Conservation (phyloP, 2,797 vertebrate genomes). For the Crenuchus spilurus region DNA sequence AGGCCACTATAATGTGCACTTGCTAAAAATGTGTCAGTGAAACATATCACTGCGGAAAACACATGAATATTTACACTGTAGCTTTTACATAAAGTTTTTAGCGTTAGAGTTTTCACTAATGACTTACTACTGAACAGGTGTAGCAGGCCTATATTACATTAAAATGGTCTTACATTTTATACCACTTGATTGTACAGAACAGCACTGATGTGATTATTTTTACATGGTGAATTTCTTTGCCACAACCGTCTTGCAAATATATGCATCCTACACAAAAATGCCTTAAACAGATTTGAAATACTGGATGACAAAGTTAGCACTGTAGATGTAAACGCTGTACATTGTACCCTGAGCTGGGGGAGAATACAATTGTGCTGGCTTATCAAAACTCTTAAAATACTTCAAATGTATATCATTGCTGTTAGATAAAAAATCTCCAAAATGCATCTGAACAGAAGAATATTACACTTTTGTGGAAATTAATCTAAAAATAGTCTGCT, state of each 20-base stretch:
- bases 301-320: conserved; percentile 80
- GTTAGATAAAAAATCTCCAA: background rate
- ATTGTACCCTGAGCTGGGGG: conserved; percentile 28
- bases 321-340: conserved; percentile 68
- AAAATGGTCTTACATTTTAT: too few species aligned
- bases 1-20: too few species aligned
- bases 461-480: too few species aligned
- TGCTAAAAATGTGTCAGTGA: too few species aligned
- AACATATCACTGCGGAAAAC: too few species aligned
- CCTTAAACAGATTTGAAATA: conserved; percentile 72
- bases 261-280: conserved; percentile 58
- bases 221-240: background rate
- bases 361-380: conserved; percentile 29
- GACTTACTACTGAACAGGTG: too few species aligned
- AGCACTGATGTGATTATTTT: background rate
- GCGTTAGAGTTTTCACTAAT: too few species aligned
- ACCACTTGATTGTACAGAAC: background rate
- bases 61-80: too few species aligned
- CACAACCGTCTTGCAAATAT: background rate
- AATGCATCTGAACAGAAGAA: too few species aligned
- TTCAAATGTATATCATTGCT: background rate
- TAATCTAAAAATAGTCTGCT: too few species aligned
- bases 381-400: conserved; percentile 6
- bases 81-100: too few species aligned
- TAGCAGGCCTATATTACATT: too few species aligned